These are phyloP conservation scores for Strix aluco DNA, from an alignment of 2,113 vertebrate genomes.

Conservation along the genomic window DNA sequence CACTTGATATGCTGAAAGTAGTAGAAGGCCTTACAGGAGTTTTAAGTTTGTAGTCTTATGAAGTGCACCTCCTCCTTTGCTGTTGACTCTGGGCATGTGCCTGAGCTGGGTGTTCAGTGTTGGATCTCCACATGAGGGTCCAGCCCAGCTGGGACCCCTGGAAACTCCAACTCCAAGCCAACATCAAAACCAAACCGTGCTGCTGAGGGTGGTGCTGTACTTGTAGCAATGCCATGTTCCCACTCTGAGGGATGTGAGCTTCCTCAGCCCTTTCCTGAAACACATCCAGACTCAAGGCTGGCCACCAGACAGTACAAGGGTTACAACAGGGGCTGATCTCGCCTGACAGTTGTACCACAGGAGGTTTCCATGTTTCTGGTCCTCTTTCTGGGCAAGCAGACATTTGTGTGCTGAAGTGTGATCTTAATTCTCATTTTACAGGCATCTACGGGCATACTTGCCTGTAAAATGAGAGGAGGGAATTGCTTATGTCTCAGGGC, in stretches of 20 bases:
- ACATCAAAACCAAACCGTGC: background rate
- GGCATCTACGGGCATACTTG: background rate
- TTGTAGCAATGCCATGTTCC: background rate
- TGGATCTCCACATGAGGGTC: background rate
- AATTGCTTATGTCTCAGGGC: accelerated
- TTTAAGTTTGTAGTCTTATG: background rate
- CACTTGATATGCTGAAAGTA: background rate
- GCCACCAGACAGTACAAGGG: background rate
- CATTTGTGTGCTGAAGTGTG: background rate
- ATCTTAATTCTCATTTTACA: background rate
- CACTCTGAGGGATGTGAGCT: background rate
- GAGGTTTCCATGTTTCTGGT: background rate
- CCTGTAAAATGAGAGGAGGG: background rate
- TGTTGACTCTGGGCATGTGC: background rate
- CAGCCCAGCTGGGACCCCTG: background rate
- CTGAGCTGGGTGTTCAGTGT: background rate
- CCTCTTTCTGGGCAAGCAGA: background rate
- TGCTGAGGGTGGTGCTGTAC: background rate
- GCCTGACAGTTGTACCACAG: background rate
- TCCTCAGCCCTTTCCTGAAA: background rate
- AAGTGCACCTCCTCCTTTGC: background rate
- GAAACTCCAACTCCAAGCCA: background rate
- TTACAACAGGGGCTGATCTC: background rate
- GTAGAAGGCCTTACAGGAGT: background rate
- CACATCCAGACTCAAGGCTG: background rate